A percentile compares a stretch with the other conserved stretches of the same genome.
Evolutionary conservation across 92 coral and sea anemone species (phyloP).

Genomic region (Diadumene lineata): DNA sequence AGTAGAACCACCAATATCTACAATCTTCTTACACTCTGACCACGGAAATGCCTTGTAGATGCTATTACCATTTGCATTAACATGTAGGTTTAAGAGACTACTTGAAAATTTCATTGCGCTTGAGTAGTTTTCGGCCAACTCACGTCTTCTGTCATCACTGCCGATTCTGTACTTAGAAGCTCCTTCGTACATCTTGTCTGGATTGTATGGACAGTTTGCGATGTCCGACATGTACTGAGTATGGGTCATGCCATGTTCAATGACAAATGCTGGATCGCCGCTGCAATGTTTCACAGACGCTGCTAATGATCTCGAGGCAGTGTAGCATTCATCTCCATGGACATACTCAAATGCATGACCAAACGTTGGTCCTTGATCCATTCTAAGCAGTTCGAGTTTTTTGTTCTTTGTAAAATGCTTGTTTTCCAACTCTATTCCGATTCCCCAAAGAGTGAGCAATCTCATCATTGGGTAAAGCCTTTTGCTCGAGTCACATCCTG

Average conservation of each 20-base stretch:
- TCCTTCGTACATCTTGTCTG: not conserved
- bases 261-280: conserved; percentile 4
- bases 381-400: conserved; percentile 45
- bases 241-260: conserved; percentile 42
- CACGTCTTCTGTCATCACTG: conserved; percentile 43
- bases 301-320: conserved; percentile 41
- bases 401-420: conserved; percentile 38
- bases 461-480: not conserved
- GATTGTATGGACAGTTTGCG: not conserved
- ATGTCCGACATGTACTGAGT: conserved; percentile 32
- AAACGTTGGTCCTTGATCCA: conserved; percentile 51
- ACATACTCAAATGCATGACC: conserved; percentile 36
- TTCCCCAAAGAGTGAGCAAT: not conserved
- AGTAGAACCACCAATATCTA: no score
- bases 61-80: no score
- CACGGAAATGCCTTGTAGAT: no score
- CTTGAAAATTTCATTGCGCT: no score
- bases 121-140: no score
- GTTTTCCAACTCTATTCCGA: not conserved
- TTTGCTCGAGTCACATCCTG: not conserved
- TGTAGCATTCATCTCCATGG: conserved; percentile 41
- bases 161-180: conserved; percentile 13
- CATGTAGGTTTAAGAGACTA: no score
- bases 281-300: conserved; percentile 28
- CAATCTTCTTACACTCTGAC: no score